A percentile compares a stretch with the other conserved stretches of the same genome.
Conservation (phyloP, 2,113 vertebrate genomes). For the Mastomys coucha region DNA sequence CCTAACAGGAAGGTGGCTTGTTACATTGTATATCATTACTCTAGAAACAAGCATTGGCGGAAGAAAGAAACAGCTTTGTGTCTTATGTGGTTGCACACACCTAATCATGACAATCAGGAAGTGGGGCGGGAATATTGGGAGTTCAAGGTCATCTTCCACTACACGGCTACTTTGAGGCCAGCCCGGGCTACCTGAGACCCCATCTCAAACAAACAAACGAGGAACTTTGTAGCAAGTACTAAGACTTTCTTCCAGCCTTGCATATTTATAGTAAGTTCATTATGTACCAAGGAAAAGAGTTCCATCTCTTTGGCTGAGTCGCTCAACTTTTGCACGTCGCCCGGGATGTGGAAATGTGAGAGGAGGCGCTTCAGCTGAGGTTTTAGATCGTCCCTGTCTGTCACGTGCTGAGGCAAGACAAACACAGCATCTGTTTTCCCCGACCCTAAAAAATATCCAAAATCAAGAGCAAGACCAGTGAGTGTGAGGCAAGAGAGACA, state of each 20-base stretch:
- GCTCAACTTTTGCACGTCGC: constrained; percentile 78
- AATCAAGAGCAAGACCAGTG: constrained; percentile 38
- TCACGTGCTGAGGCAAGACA: constrained; percentile 75
- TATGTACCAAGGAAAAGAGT: constrained; percentile 85
- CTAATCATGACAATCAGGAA: neutral
- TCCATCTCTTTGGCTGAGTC: constrained; percentile 86
- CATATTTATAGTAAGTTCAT: neutral
- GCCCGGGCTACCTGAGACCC: neutral
- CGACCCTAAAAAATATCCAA: constrained; percentile 68
- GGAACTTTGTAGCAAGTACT: neutral
- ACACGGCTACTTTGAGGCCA: neutral
- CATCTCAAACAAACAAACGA: neutral
- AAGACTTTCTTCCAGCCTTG: neutral
- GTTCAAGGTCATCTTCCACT: neutral
- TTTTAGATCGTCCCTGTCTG: constrained; percentile 82
- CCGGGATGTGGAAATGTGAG: constrained; percentile 83
- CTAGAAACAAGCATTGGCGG: neutral
- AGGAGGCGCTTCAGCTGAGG: constrained; percentile 85
- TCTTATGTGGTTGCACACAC: neutral
- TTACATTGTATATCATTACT: constrained; percentile 1
- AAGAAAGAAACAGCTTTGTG: neutral
- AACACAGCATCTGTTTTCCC: constrained; percentile 12
- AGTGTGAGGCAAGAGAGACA: neutral
- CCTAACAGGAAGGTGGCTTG: neutral
- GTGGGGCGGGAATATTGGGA: neutral